These are phyloP conservation scores for Agrotis clavis DNA, from an alignment of 2,888 invertebrate species.

Conservation along the genomic window DNA sequence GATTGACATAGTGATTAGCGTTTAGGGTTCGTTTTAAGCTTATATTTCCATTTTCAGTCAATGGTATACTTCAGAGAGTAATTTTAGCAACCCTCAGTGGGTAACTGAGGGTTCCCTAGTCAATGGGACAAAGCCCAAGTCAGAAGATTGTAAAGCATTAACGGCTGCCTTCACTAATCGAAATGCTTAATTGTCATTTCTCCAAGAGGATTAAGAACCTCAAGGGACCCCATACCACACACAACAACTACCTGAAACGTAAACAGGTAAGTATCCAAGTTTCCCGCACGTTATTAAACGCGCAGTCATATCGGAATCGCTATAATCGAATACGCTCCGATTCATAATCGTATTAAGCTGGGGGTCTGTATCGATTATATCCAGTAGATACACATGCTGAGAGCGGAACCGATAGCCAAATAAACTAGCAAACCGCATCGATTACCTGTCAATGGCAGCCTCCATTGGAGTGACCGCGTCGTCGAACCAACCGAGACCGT, in stretches of 20 bases:
- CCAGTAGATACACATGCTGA: constrained; percentile 86
- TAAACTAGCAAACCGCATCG: constrained; percentile 90
- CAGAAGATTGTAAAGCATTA: constrained; percentile 8
- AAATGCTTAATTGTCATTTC: constrained; percentile 39
- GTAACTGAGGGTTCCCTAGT: too few relatives aligned
- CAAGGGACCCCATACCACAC: constrained; percentile 27
- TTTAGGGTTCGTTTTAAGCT: neutral
- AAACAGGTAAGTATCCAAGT: constrained; percentile 54
- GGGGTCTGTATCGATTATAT: constrained; percentile 84
- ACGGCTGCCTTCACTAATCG: constrained; percentile 22
- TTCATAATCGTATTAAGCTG: constrained; percentile 82
- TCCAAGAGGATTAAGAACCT: constrained; percentile 35
- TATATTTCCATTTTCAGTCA: neutral
- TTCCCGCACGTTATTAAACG: constrained; percentile 64
- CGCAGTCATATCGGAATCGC: constrained; percentile 72
- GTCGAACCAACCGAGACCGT: constrained; percentile 75
- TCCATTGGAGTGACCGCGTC: constrained; percentile 83
- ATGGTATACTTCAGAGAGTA: neutral
- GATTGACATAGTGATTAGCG: neutral
- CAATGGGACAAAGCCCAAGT: constrained; percentile 2
- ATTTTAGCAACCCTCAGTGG: too few relatives aligned
- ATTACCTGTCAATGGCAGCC: constrained; percentile 90
- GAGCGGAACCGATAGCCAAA: constrained; percentile 89
- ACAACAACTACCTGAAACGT: constrained; percentile 33
- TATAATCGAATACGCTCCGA: constrained; percentile 80